A percentile compares a stretch with the other conserved stretches of the same genome.
These are phyloP conservation scores for Acromyrmex charruanus DNA, from an alignment of 1,140 invertebrate genomes.

Conservation along the genomic window DNA sequence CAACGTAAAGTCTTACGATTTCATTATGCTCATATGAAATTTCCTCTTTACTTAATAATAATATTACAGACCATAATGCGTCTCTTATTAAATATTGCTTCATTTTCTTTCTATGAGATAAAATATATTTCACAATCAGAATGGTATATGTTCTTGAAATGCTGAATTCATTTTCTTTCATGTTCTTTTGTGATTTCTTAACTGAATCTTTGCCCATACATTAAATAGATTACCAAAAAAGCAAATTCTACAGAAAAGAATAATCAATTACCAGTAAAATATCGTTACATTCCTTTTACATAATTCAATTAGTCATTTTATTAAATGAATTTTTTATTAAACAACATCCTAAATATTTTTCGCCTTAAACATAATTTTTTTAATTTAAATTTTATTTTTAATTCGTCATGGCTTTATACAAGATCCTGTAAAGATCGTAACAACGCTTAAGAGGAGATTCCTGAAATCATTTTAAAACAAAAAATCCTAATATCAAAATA, in stretches of 20 bases:
- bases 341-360: neutral
- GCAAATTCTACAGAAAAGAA: neutral
- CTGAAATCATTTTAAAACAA: no score
- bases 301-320: neutral
- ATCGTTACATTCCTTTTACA: neutral
- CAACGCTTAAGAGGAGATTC: no score
- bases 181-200: neutral
- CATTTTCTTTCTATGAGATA: neutral
- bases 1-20: neutral
- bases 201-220: neutral
- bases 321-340: neutral
- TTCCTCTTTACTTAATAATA: neutral
- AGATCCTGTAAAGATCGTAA: no score
- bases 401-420: no score
- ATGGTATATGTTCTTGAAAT: neutral
- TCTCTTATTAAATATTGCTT: neutral
- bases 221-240: neutral
- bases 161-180: neutral
- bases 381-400: no score
- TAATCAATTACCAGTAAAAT: neutral
- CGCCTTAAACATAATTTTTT: neutral
- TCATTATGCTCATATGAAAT: slow-evolving; percentile 2
- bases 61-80: neutral
- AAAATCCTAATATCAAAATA: no score
- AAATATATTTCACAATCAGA: neutral